Base-by-base conservation (phyloP, 2,797 vertebrate species). In the Phoebastria nigripes region DNA sequence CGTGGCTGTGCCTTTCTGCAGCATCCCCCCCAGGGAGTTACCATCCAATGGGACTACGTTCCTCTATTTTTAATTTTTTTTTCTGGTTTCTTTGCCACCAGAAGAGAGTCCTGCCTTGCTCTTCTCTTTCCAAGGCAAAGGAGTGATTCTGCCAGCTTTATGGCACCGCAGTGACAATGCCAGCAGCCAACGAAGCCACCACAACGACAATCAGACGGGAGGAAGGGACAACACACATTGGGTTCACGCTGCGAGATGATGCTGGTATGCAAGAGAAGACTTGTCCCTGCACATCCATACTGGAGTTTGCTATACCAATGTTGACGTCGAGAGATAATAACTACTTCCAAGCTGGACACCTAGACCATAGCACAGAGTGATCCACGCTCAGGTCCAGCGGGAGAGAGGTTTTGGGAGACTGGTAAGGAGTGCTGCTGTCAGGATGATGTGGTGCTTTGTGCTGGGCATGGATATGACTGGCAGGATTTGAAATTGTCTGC, bases 311-410 rank as follows among this genome's bases (percentile, higher is more conserved):
- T 28, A 26, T 7, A n/a, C 15, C 19, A 10, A 13, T 1, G 0
- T 7, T 24, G 37, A 25, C 2, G 0, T 6, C 1, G 1, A 39
- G 37, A 51, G n/a, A 18, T 25, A 51, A 39, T 2, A 62, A 29
- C 66, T 13, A 12, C 29, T 46, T 33, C 54, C 44, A 19, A 47
- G 49, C 25, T 37, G 41, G 56, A 70, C 81, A 71, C 26, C 31
- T 12, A 25, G 37, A 55, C 15, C 49, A 46, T 1, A 22, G 54
- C 59, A 51, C 46, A 17, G 15, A 15, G 39, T 0, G 13, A 72
- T 13, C 69, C 52, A 29, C 4, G 8, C 13, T 29, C 15, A 39
- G 58, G 15, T 41, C 42, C 58, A 42, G 31, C 0, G 1, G 35
- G 46, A 22, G 19, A 51, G 46, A 42, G 21, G 19, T 28, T 44